A percentile compares a stretch with the other conserved stretches of the same genome.
These are phyloP conservation scores for Gambusia yucatana DNA, from an alignment of 2,797 vertebrate genomes.

Conservation along the genomic window DNA sequence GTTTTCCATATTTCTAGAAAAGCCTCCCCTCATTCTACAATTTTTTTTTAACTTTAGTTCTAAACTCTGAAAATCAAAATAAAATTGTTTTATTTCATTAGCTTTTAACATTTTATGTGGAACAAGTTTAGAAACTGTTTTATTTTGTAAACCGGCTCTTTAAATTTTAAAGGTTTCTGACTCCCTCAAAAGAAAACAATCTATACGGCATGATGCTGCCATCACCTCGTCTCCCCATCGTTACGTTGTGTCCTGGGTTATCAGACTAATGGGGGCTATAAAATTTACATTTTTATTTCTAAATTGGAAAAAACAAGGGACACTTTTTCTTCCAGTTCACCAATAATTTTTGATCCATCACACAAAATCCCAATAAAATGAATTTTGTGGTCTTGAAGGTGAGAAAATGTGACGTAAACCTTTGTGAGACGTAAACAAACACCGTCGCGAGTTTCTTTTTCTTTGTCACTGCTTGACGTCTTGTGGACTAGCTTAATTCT, in stretches of 20 bases:
- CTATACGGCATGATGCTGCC: not conserved
- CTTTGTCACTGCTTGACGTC: conserved; percentile 17
- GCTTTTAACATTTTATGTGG: no score
- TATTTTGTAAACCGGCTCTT: no score
- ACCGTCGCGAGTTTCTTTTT: conserved; percentile 19
- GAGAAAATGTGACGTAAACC: not conserved
- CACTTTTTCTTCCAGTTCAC: not conserved
- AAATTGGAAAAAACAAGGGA: not conserved
- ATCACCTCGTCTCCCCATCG: not conserved
- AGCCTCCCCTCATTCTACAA: no score
- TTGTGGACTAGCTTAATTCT: conserved; percentile 33
- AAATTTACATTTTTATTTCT: not conserved
- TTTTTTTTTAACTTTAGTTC: no score
- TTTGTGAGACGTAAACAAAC: not conserved
- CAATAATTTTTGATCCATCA: not conserved
- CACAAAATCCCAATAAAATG: not conserved
- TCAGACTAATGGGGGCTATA: not conserved
- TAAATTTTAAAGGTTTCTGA: no score
- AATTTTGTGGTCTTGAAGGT: not conserved
- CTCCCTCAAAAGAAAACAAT: not conserved
- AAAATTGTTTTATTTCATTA: no score
- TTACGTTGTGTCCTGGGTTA: not conserved
- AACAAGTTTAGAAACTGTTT: no score
- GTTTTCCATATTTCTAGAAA: no score
- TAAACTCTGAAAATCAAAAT: no score